Conservation (phyloP, 2,113 vertebrate genomes). For the Ameiurus melas region DNA sequence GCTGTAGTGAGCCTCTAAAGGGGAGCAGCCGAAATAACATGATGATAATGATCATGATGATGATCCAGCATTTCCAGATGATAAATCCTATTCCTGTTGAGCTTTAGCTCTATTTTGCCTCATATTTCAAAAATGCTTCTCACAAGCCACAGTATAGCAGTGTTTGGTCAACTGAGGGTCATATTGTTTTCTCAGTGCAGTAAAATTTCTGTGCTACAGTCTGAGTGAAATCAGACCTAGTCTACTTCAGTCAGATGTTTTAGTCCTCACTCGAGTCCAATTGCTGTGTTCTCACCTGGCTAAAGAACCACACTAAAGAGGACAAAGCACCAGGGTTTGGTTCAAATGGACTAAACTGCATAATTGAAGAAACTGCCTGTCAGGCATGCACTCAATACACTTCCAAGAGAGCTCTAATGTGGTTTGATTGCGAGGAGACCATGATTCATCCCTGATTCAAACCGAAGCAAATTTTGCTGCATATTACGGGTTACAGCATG, state of each 20-base stretch:
- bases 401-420: neutral
- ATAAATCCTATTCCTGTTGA: neutral
- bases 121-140: neutral
- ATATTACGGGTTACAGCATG: neutral
- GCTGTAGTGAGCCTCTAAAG: no score
- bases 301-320: neutral
- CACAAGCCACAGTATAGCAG: neutral
- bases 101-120: neutral
- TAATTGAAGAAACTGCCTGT: slow-evolving; percentile 5
- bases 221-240: neutral
- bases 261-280: neutral
- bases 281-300: slow-evolving; percentile 7
- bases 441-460: neutral
- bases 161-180: slow-evolving; percentile 5
- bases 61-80: neutral
- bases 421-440: neutral
- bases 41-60: no score
- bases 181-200: neutral
- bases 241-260: neutral
- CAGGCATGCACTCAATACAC: neutral
- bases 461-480: neutral
- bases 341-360: neutral
- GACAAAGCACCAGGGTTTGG: neutral
- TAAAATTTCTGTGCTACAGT: neutral
- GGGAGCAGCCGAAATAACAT: no score